A percentile compares a stretch with the other conserved stretches of the same genome.
Evolutionary conservation across 2,113 vertebrate species (phyloP).

Genomic region (Siphamia tubifer): DNA sequence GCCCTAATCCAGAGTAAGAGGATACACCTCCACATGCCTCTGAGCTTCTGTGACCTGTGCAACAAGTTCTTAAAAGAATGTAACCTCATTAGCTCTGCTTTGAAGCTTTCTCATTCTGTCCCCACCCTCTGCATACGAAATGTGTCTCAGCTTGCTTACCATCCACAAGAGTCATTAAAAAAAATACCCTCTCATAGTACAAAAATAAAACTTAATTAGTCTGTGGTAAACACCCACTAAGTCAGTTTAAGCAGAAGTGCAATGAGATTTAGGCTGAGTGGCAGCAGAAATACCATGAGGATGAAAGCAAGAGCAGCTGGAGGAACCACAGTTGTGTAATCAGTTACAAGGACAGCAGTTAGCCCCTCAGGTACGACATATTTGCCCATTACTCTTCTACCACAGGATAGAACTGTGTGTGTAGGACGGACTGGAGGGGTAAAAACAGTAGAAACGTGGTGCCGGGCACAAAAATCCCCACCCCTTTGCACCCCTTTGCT

Average conservation of each 20-base stretch:
- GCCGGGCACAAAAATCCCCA: too few species aligned
- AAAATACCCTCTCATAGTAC: not conserved
- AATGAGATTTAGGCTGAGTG: slow-evolving; percentile 13
- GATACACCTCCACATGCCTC: not conserved
- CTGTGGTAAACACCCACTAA: slow-evolving; percentile 4
- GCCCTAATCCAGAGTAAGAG: not conserved
- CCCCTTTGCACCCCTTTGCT: too few species aligned
- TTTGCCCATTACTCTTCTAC: not conserved
- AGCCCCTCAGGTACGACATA: not conserved
- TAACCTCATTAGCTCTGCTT: slow-evolving; percentile 48
- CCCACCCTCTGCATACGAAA: slow-evolving; percentile 41
- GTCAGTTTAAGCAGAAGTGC: not conserved
- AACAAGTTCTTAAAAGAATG: slow-evolving; percentile 61
- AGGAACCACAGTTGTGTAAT: slow-evolving; percentile 7
- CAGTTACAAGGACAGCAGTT: slow-evolving; percentile 14
- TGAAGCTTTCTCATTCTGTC: slow-evolving; percentile 40
- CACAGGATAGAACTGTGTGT: too few species aligned
- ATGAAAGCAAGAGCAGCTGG: not conserved
- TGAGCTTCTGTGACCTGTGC: slow-evolving; percentile 42
- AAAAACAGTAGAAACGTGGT: too few species aligned
- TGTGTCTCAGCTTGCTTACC: slow-evolving; percentile 42
- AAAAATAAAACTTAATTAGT: slow-evolving; percentile 27
- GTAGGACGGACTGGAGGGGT: not conserved
- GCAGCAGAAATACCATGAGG: not conserved
- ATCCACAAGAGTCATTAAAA: not conserved